Evolutionary conservation across 2,888 invertebrate species (phyloP).

Genomic region (Clitarchus hookeri): DNA sequence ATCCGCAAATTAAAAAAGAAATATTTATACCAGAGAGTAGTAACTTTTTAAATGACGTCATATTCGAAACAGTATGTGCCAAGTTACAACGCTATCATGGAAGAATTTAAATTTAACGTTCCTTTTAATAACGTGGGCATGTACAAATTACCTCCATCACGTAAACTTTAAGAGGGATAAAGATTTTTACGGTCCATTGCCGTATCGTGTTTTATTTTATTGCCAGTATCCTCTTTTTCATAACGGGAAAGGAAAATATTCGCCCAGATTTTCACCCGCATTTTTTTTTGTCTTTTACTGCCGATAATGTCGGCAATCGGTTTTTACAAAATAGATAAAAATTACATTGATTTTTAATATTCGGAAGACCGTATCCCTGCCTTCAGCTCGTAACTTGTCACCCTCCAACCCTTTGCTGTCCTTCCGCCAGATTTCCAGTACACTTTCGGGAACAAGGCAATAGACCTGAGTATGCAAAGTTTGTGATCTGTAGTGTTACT

Average conservation of each 20-base stretch:
- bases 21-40: not conserved
- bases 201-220: not conserved
- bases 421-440: not conserved
- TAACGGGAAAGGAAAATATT: not conserved
- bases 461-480: no score
- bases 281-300: slow-evolving; percentile 5
- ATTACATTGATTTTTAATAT: slow-evolving; percentile 24
- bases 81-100: not conserved
- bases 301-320: slow-evolving; percentile 5
- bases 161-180: slow-evolving; percentile 6
- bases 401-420: not conserved
- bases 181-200: not conserved
- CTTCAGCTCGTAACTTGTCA: slow-evolving; percentile 15
- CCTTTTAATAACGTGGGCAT: not conserved
- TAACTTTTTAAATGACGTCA: not conserved
- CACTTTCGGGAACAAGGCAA: no score
- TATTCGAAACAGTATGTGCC: not conserved
- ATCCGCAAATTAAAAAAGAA: no score
- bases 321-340: slow-evolving; percentile 23
- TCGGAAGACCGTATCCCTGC: not conserved
- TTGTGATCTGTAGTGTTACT: no score
- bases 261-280: not conserved
- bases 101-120: not conserved
- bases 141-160: not conserved
- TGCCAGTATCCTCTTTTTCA: not conserved